Conservation (phyloP, 2,113 vertebrate genomes). For the Pleuronectes platessa region DNA sequence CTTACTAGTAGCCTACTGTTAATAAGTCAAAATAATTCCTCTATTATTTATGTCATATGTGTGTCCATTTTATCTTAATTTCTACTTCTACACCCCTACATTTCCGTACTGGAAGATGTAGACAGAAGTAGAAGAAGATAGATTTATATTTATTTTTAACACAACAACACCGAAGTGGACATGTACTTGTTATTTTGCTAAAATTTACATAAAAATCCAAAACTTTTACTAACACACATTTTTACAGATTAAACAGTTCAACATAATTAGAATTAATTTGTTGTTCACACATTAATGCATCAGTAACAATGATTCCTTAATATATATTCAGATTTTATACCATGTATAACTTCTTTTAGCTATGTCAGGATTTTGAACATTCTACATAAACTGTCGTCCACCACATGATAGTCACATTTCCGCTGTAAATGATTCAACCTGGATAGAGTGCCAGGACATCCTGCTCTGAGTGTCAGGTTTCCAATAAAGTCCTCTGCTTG, state of each 20-base stretch:
- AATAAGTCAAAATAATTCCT: too few relatives aligned
- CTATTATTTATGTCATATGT: too few relatives aligned
- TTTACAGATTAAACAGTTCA: not conserved
- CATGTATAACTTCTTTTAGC: too few relatives aligned
- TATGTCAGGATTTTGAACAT: too few relatives aligned
- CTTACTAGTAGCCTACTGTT: too few relatives aligned
- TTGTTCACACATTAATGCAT: not conserved
- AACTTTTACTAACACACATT: not conserved
- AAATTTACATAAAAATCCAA: not conserved
- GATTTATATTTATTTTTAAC: too few relatives aligned
- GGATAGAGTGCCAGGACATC: not conserved
- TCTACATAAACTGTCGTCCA: too few relatives aligned
- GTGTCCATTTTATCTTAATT: too few relatives aligned
- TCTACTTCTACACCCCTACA: too few relatives aligned
- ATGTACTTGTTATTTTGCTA: not conserved
- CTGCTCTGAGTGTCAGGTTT: slow-evolving; percentile 34
- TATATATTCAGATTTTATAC: too few relatives aligned
- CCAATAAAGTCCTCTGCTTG: slow-evolving; percentile 22
- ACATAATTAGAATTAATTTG: not conserved
- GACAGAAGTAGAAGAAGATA: too few relatives aligned
- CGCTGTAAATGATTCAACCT: slow-evolving; percentile 23
- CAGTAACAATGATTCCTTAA: too few relatives aligned
- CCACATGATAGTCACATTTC: slow-evolving; percentile 1
- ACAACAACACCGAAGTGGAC: not conserved
- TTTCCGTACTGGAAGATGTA: not conserved